phyloP scores from a whole-genome alignment of 2,888 invertebrate species.

The Drosophila flavopinicola region DNA sequence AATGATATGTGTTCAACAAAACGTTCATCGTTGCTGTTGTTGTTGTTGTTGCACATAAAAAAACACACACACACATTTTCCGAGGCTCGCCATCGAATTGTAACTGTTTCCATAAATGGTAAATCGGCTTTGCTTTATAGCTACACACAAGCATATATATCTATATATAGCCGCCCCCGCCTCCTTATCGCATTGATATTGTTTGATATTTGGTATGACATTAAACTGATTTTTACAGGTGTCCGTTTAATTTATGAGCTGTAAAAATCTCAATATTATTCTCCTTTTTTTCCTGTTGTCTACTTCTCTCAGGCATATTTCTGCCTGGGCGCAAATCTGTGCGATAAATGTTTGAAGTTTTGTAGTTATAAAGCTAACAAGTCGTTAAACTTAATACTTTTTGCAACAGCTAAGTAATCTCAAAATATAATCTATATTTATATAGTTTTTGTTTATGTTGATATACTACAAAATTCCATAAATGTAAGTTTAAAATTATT shows the following conservation, averaged over 20 bases:
- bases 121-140: conserved; percentile 74
- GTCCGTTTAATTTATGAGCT: conserved; percentile 71
- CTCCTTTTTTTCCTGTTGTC: background rate
- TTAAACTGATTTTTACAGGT: conserved; percentile 73
- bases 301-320: background rate
- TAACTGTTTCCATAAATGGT: conserved; percentile 70
- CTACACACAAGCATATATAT: conserved; percentile 11
- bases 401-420: conserved; percentile 9
- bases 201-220: conserved; percentile 48
- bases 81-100: conserved; percentile 35
- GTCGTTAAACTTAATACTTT: background rate
- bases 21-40: too few species aligned
- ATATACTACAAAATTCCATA: too few species aligned
- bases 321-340: background rate
- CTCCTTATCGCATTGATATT: conserved; percentile 34
- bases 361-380: background rate
- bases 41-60: conserved; percentile 78
- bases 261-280: conserved; percentile 66
- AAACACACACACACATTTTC: too few species aligned
- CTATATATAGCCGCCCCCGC: conserved; percentile 1
- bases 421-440: background rate
- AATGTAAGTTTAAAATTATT: too few species aligned
- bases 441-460: too few species aligned
- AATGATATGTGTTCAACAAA: conserved; percentile 82
- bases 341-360: background rate